Percentiles rank a stretch among this genome's conserved stretches.
phyloP scores from a whole-genome alignment of 2,888 invertebrate species.

The Chymomyza procnemis region DNA sequence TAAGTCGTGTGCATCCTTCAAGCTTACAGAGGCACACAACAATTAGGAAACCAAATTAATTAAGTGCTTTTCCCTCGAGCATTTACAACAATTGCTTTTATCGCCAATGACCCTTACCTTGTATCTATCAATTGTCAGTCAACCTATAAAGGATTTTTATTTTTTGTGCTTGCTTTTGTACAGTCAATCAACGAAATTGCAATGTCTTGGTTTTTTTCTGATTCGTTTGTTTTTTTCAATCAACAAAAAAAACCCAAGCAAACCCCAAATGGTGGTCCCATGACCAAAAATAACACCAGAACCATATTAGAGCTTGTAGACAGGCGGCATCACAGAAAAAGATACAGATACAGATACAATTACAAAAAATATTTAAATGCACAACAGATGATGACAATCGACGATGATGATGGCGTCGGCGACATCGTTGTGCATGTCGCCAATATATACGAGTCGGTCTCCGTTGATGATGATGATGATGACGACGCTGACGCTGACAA shows the following conservation, averaged over 20 bases:
- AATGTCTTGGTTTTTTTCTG: not conserved
- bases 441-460: constrained; percentile 4
- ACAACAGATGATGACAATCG: constrained; percentile 53
- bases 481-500: not conserved
- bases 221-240: too few relatives aligned
- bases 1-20: too few relatives aligned
- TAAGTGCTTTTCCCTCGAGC: not conserved
- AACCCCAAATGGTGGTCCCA: constrained; percentile 4
- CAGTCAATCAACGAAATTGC: too few relatives aligned
- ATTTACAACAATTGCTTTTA: not conserved
- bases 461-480: not conserved
- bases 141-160: too few relatives aligned
- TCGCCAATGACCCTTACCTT: too few relatives aligned
- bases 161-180: too few relatives aligned
- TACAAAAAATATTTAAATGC: constrained; percentile 44
- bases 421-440: not conserved
- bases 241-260: not conserved
- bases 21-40: too few relatives aligned
- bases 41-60: too few relatives aligned
- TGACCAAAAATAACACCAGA: not conserved
- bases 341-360: constrained; percentile 36
- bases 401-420: not conserved
- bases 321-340: not conserved
- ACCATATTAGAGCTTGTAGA: not conserved
- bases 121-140: too few relatives aligned